phyloP scores from a whole-genome alignment of 2,888 invertebrate species.

The Drosophila cognata region DNA sequence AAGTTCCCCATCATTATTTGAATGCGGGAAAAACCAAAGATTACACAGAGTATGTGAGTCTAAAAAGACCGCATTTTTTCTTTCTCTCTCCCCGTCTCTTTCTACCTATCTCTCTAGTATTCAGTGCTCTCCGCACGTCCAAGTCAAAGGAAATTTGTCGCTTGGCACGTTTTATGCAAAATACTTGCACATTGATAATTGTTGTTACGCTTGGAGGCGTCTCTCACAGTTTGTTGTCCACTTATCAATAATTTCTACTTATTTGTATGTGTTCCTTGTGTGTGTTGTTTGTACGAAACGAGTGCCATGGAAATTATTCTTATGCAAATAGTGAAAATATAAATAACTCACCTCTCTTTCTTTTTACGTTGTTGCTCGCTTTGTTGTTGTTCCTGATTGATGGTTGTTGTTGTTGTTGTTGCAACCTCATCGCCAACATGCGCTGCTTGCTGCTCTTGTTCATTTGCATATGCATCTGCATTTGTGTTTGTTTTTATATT shows the following conservation, averaged over 20 bases:
- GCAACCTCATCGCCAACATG: slow-evolving; percentile 11
- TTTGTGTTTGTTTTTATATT: slow-evolving; percentile 35
- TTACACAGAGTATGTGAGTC: not conserved
- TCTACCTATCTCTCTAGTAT: not conserved
- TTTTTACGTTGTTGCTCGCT: slow-evolving; percentile 22
- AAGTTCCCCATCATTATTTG: not conserved
- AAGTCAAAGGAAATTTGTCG: slow-evolving; percentile 32
- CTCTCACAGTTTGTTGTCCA: slow-evolving; percentile 27
- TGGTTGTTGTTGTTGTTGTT: slow-evolving; percentile 28
- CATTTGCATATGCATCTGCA: slow-evolving; percentile 23
- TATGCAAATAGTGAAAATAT: slow-evolving; percentile 14
- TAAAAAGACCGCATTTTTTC: not conserved
- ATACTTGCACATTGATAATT: slow-evolving; percentile 37
- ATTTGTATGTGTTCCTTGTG: not conserved
- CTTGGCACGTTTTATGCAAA: slow-evolving; percentile 31
- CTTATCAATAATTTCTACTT: slow-evolving; percentile 18
- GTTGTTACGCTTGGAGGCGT: slow-evolving; percentile 30
- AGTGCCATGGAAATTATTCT: slow-evolving; percentile 26
- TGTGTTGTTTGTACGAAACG: slow-evolving; percentile 1
- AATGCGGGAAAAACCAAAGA: slow-evolving; percentile 3
- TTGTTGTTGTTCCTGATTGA: slow-evolving; percentile 11
- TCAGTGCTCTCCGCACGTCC: slow-evolving; percentile 27
- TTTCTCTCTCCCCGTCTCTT: not conserved
- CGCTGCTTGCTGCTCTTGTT: slow-evolving; percentile 32
- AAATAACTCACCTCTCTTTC: slow-evolving; percentile 51